A percentile compares a stretch with the other conserved stretches of the same genome.
phyloP scores from a whole-genome alignment of 2,797 vertebrate species.

The Tenualosa ilisha region DNA sequence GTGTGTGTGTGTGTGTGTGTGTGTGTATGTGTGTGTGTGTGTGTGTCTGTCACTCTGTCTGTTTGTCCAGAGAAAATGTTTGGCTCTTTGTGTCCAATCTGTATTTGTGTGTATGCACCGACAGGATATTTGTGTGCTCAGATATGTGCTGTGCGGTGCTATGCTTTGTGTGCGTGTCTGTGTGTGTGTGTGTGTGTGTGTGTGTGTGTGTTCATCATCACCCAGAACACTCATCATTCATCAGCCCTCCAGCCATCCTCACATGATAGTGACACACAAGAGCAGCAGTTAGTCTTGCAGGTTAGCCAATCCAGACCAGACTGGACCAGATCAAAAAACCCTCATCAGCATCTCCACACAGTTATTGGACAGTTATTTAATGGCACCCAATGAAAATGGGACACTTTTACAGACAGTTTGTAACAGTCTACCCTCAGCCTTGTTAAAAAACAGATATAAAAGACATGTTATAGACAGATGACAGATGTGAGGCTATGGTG shows the following conservation, averaged over 20 bases:
- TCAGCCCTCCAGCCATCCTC: conserved; percentile 1
- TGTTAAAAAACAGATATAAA: too few species aligned
- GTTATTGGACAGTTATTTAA: background rate
- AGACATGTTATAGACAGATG: too few species aligned
- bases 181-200: conserved; percentile 3
- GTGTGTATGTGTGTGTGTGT: background rate
- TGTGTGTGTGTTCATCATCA: background rate
- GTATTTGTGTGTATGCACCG: background rate
- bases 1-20: conserved; percentile 11
- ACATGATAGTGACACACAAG: background rate
- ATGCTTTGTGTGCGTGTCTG: background rate
- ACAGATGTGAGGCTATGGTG: too few species aligned
- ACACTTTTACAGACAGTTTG: too few species aligned
- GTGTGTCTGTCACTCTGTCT: background rate
- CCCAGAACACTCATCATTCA: background rate
- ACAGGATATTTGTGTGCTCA: conserved; percentile 1
- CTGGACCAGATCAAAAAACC: background rate
- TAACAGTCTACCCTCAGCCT: too few species aligned
- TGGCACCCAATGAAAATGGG: background rate
- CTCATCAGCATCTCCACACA: background rate
- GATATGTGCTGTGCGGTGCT: background rate
- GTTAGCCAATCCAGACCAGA: background rate
- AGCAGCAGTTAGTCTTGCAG: background rate
- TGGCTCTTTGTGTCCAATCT: background rate
- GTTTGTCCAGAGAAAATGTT: background rate